Conservation (phyloP, 2,113 vertebrate genomes). For the Tenebrosternarchus preto region DNA sequence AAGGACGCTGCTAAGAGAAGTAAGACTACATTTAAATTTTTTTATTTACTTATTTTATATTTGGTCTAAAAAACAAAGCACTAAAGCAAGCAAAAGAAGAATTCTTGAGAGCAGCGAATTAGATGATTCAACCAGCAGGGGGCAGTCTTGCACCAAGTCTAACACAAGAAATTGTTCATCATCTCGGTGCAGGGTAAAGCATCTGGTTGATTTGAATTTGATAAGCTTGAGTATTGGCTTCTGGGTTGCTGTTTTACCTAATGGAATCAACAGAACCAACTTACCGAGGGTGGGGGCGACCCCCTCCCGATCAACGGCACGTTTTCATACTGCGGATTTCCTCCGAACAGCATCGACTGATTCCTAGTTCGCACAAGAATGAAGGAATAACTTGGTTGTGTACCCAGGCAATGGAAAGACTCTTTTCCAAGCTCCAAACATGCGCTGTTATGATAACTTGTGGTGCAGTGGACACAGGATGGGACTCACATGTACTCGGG, state of each 20-base stretch:
- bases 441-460: background rate
- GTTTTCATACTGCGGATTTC: constrained; percentile 94
- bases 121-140: constrained; percentile 61
- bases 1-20: background rate
- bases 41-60: background rate
- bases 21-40: background rate
- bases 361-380: constrained; percentile 77
- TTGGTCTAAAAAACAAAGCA: background rate
- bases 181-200: background rate
- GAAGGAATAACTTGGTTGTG: background rate
- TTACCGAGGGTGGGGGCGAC: constrained; percentile 95
- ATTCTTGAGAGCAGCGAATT: background rate
- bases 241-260: constrained; percentile 49
- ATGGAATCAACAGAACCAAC: constrained; percentile 64
- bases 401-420: too few relatives aligned
- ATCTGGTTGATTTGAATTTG: constrained; percentile 12
- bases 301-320: constrained; percentile 92
- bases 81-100: background rate
- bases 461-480: background rate
- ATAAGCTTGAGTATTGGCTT: constrained; percentile 19
- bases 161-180: background rate
- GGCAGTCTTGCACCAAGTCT: constrained; percentile 63
- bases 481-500: constrained; percentile 90
- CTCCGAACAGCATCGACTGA: constrained; percentile 90
- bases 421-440: background rate